Percentiles rank a stretch among this genome's conserved stretches.
Evolutionary conservation across 2,113 vertebrate genomes (phyloP).

Genomic region (Calcarius ornatus): DNA sequence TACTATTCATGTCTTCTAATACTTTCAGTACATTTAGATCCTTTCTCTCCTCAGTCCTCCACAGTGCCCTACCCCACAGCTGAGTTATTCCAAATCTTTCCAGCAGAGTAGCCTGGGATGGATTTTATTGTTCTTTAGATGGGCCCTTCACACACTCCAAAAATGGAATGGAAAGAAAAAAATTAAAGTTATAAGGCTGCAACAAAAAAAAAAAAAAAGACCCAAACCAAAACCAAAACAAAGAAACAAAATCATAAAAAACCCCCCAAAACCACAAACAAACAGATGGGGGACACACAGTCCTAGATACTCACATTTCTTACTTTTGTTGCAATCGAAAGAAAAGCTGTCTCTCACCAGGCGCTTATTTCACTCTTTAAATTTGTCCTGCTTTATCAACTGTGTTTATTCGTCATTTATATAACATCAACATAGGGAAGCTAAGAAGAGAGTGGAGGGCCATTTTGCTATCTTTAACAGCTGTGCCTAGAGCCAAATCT

Average conservation of each 20-base stretch:
- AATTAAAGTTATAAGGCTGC: background rate
- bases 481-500: background rate
- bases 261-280: no score
- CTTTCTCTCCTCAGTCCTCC: background rate
- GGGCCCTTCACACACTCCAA: background rate
- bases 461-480: background rate
- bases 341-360: background rate
- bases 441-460: background rate
- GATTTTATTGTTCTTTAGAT: background rate
- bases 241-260: no score
- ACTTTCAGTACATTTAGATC: background rate
- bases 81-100: background rate
- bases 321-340: background rate
- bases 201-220: background rate
- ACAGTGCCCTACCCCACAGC: background rate
- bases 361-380: background rate
- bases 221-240: background rate
- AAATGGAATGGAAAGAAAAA: background rate
- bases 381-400: background rate
- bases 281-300: fast-evolving
- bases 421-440: background rate
- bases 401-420: background rate
- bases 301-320: background rate
- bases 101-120: fast-evolving
- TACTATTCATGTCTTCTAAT: background rate